Base-by-base conservation (phyloP, 2,888 invertebrate genomes). In the Aphodius granarius region DNA sequence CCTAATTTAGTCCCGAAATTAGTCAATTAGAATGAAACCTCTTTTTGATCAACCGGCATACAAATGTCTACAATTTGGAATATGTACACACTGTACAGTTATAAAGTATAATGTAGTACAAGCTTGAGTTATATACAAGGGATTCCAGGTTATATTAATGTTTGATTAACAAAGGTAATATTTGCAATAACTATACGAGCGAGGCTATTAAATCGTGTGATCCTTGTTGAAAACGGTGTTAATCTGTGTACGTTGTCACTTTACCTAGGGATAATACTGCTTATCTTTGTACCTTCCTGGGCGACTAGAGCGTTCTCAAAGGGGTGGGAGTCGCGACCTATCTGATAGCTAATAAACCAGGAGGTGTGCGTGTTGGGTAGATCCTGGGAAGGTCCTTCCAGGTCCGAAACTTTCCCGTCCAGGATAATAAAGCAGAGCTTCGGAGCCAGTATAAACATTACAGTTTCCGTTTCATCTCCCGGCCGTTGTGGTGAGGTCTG, bases 391-490 rank as follows among this genome's bases (percentile, higher is more conserved):
- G 43, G 43, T 9, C 43, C 43, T 13, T 43, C 13, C 13, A 43
- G 43, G 43, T 43, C 43, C 43, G 43, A 43, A 43, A 43, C 43
- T 43, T 43, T 43, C 43, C 43, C 13, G 13, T 43, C 43, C 43
- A 43, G 43, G 43, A 75, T 72, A 75, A 75, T 62, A 75, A 75
- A 75, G 66, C 73, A 75, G 73, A 75, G 75, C 75, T 17, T 18
- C 63, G 66, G 72, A 43, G 43, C 20, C 16, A 21, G 73, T 73
- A 73, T 76, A 76, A 76, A 76, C 73, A 76, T 76, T 70, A 43
- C 64, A 63, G 76, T 73, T 73, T 76, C 76, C 76, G 76, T 76
- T 76, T 76, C 76, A 76, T 76, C 76, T 76, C 76, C 70, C n/a
- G n/a, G n/a, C n/a, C n/a, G n/a, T n/a, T n/a, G n/a, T n/a, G n/a